Base-by-base conservation (phyloP, 2,113 vertebrate genomes). In the Mus pahari region DNA sequence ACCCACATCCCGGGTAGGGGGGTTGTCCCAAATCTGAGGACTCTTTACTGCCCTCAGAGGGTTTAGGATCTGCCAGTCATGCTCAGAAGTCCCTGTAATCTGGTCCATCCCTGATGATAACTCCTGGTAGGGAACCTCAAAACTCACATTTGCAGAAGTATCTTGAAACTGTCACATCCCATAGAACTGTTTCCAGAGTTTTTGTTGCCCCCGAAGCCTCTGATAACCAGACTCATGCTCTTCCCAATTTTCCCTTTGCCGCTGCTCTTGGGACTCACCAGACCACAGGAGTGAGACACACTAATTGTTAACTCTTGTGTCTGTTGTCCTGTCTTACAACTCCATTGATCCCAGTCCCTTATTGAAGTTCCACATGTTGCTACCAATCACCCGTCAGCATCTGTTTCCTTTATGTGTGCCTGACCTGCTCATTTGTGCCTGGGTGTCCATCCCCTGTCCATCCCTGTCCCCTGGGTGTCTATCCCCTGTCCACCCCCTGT, bases 261-360 rank as follows among this genome's bases (percentile, higher is more conserved):
- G 83, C 84, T 33, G 93, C 66, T 77, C 87, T 55, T 24, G 17
- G 95, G 95, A 96, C 45, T 36, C 60, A 0, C 36, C 70, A 92
- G 91, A 66, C 70, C 45, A 50, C 6, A 0, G 73, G 70, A 66
- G 94, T 88, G 95, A 95, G 94, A 62, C 50, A 68, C 48, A 4
- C 50, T 87, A 89, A 16, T n/a, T 42, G 70, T 87, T 88, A 42
- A 28, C 33, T 33, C 74, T 75, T 36, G 22, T 19, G 42, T 68
- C 22, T 48, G 36, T 50, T 53, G 74, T 73, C 22, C 17, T 70
- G 73, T 81, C 70, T 91, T 12, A 28, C 39, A 48, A 71, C 75
- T 17, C 55, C 87, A 26, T 10, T 19, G 55, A 17, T 81, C 58
- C 0, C 7, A 45, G 53, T 68, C 60, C 28, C 58, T 64, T 17